A percentile compares a stretch with the other conserved stretches of the same genome.
These are phyloP conservation scores for Acrocephalus arundinaceus DNA, from an alignment of 2,113 vertebrate genomes.

Conservation along the genomic window DNA sequence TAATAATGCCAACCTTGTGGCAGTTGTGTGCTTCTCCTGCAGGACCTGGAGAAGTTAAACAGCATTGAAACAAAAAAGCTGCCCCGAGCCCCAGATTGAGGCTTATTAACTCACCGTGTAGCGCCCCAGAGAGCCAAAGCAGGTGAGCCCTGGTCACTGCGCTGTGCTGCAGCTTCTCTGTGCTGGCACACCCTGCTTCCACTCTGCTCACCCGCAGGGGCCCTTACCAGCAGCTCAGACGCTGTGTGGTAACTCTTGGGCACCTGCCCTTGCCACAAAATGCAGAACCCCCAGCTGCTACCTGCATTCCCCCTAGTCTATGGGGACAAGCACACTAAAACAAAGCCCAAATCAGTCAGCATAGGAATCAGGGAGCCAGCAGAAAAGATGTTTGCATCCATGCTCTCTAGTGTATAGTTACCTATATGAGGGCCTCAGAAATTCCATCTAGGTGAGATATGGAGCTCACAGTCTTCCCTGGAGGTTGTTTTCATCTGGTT, in stretches of 20 bases:
- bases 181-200: rapidly evolving
- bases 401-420: background rate
- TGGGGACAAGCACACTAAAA: background rate
- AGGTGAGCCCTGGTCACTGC: background rate
- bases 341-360: background rate
- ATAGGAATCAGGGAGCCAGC: background rate
- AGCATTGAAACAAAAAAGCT: background rate
- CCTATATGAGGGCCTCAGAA: background rate
- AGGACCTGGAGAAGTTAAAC: background rate
- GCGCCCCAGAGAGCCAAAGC: background rate
- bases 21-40: background rate
- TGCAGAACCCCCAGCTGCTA: background rate
- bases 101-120: rapidly evolving
- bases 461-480: background rate
- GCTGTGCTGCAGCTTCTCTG: rapidly evolving
- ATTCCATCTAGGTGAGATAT: background rate
- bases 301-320: background rate
- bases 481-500: background rate
- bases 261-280: background rate
- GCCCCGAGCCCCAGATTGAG: background rate
- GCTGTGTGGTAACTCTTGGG: background rate
- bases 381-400: background rate
- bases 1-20: constrained; percentile 33
- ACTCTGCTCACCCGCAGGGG: rapidly evolving
- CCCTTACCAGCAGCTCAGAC: rapidly evolving